These are phyloP conservation scores for Altica lythri DNA, from an alignment of 2,888 invertebrate species.

Conservation along the genomic window DNA sequence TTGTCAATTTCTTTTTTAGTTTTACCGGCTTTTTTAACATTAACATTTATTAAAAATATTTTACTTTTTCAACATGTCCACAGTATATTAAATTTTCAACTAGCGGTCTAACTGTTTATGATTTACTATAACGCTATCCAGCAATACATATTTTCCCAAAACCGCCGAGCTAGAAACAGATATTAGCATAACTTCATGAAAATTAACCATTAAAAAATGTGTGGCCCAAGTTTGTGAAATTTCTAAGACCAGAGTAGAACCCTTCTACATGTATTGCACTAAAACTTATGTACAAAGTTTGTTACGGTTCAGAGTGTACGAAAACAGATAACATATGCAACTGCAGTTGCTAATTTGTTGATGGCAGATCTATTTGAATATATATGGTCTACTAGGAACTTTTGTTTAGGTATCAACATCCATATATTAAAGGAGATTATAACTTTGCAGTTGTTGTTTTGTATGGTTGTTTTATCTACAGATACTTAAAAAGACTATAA, in stretches of 20 bases:
- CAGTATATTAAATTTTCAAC: too few relatives aligned
- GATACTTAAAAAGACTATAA: too few relatives aligned
- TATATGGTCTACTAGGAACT: too few relatives aligned
- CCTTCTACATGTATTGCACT: constrained; percentile 25
- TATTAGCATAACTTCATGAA: constrained; percentile 26
- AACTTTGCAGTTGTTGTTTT: too few relatives aligned
- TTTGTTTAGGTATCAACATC: too few relatives aligned
- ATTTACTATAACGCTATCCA: constrained; percentile 3
- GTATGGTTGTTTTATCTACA: too few relatives aligned
- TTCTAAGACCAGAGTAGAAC: constrained; percentile 20
- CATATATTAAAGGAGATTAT: too few relatives aligned
- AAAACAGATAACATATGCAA: constrained; percentile 26
- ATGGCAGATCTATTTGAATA: constrained; percentile 19
- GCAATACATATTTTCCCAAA: constrained; percentile 9
- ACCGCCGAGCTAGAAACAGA: constrained; percentile 22
- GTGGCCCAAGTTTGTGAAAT: constrained; percentile 21
- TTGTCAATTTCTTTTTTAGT: too few relatives aligned
- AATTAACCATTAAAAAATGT: constrained; percentile 24
- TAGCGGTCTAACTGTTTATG: too few relatives aligned
- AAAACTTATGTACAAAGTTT: constrained; percentile 24
- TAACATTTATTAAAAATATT: too few relatives aligned
- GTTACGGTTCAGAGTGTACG: constrained; percentile 21
- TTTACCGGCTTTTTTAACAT: too few relatives aligned
- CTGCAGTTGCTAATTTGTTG: constrained; percentile 18
- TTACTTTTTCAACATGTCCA: too few relatives aligned